phyloP scores from a whole-genome alignment of 2,888 invertebrate genomes.

The Fragum whitleyi region DNA sequence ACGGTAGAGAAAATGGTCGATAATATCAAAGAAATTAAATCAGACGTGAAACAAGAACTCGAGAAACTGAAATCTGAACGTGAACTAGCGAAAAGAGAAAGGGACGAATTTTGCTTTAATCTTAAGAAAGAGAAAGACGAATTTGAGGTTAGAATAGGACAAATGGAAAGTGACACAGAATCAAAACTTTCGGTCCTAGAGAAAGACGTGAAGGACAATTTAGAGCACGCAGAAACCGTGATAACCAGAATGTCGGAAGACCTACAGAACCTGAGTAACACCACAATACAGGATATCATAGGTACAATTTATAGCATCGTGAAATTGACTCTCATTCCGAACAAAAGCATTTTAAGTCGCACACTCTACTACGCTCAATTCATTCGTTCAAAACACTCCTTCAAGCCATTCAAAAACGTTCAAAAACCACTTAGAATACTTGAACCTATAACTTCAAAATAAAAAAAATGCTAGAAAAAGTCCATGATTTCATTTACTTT shows the following conservation, averaged over 20 bases:
- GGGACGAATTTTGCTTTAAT: not conserved
- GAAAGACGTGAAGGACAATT: not conserved
- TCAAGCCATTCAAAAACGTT: no score
- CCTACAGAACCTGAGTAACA: not conserved
- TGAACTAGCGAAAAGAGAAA: not conserved
- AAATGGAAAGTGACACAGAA: not conserved
- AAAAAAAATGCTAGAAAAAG: no score
- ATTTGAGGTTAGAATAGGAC: not conserved
- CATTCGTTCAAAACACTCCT: no score
- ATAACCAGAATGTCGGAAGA: not conserved
- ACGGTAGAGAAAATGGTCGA: not conserved
- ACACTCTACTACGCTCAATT: no score
- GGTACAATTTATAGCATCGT: not conserved
- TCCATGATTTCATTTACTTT: no score
- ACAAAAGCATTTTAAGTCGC: no score
- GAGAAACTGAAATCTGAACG: not conserved
- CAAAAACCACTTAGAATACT: no score
- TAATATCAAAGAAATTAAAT: not conserved
- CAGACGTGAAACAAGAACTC: not conserved
- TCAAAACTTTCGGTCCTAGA: not conserved
- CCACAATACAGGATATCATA: not conserved
- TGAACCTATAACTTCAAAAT: no score
- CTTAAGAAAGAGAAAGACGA: not conserved
- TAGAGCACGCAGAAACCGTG: not conserved
- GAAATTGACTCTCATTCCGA: no score